phyloP scores from a whole-genome alignment of 35 echinoderm and acorn worm species.

The Antedon bifida region DNA sequence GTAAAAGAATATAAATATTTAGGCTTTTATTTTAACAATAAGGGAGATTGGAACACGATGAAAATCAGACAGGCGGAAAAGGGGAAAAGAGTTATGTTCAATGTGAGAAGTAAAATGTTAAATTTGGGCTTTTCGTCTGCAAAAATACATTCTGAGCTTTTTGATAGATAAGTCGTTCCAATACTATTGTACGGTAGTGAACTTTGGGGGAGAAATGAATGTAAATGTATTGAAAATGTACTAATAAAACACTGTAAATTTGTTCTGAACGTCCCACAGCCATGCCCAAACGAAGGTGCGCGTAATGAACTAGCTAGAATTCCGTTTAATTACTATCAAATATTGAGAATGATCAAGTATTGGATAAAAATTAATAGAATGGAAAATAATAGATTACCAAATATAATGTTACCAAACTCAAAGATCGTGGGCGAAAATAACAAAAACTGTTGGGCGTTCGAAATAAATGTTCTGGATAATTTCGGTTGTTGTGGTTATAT shows the following conservation, averaged over 20 bases:
- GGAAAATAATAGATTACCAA: neutral
- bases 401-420: neutral
- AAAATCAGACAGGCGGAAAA: neutral
- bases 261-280: neutral
- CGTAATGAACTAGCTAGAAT: neutral
- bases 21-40: neutral
- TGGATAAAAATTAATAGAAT: neutral
- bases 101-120: neutral
- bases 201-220: neutral
- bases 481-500: no score
- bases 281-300: neutral
- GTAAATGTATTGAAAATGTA: neutral
- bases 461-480: no score
- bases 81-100: neutral
- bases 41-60: neutral
- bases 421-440: no score
- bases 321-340: neutral
- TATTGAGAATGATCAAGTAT: neutral
- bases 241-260: neutral
- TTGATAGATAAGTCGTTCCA: neutral
- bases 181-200: neutral
- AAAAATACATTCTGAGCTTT: no score
- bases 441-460: no score
- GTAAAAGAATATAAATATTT: neutral
- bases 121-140: neutral